These are phyloP conservation scores for Neotoma lepida DNA, from an alignment of 2,113 vertebrate genomes.

Conservation along the genomic window DNA sequence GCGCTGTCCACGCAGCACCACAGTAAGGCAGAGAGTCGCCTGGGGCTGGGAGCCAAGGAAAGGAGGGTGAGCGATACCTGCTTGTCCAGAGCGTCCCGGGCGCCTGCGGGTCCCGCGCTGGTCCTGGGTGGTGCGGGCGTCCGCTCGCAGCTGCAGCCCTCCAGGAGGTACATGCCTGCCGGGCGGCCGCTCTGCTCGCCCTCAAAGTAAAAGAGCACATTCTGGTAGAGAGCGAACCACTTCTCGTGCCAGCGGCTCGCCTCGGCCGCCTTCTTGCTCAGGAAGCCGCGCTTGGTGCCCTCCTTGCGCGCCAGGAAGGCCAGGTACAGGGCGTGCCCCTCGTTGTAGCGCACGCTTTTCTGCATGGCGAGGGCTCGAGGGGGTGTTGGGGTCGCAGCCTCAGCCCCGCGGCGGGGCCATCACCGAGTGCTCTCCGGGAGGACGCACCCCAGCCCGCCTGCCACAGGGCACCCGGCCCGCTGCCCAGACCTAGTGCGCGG, in stretches of 20 bases:
- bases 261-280: slow-evolving; percentile 96
- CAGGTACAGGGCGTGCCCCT: slow-evolving; percentile 95
- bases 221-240: slow-evolving; percentile 97
- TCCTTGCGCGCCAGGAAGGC: slow-evolving; percentile 95
- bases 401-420: slow-evolving; percentile 46
- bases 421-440: neutral
- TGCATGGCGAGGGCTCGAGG: slow-evolving; percentile 88
- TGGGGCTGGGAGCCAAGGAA: neutral
- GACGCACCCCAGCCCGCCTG: slow-evolving; percentile 15
- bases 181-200: slow-evolving; percentile 95
- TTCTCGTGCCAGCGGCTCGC: slow-evolving; percentile 98
- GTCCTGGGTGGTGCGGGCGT: slow-evolving; percentile 84
- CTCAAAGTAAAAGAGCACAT: slow-evolving; percentile 98
- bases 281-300: slow-evolving; percentile 94
- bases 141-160: slow-evolving; percentile 97
- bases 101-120: slow-evolving; percentile 87
- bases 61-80: slow-evolving; percentile 86
- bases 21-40: neutral
- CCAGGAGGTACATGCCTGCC: slow-evolving; percentile 97
- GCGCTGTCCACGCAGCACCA: neutral
- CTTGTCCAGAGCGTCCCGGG: slow-evolving; percentile 94
- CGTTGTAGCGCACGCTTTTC: slow-evolving; percentile 97
- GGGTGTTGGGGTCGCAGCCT: neutral
- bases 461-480: neutral
- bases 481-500: neutral